Percentiles rank a stretch among this genome's conserved stretches.
Conservation (phyloP, 2,797 vertebrate species). For the Zalophus californianus region DNA sequence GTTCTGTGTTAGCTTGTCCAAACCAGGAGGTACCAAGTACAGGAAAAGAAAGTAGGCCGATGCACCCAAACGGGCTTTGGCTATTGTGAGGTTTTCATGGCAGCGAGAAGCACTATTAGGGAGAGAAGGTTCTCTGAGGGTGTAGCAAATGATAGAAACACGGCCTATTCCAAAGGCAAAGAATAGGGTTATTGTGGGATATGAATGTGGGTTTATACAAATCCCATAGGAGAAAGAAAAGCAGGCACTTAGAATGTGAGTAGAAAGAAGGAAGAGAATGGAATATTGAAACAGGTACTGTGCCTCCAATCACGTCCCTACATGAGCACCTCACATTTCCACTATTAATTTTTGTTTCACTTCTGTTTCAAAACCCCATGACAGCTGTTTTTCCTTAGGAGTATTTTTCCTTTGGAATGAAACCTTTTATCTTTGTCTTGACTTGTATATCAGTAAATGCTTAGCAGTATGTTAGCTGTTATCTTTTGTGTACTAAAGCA, state of each 20-base stretch:
- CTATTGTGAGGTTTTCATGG: neutral
- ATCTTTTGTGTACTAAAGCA: constrained; percentile 84
- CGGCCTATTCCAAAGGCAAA: neutral
- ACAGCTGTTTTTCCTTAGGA: constrained; percentile 69
- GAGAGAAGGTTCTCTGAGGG: neutral
- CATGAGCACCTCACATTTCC: constrained; percentile 9
- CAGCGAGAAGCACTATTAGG: neutral
- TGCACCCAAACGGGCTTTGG: neutral
- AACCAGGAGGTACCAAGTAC: too few species aligned
- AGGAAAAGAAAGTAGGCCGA: neutral
- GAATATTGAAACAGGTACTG: neutral
- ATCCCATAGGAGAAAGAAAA: neutral
- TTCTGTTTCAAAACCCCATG: constrained; percentile 78
- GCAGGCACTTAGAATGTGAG: neutral
- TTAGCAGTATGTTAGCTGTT: constrained; percentile 86
- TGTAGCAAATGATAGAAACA: neutral
- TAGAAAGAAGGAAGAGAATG: neutral
- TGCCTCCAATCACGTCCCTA: neutral
- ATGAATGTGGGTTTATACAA: neutral
- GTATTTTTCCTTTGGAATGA: constrained; percentile 80
- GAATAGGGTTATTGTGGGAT: neutral
- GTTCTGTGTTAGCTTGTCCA: neutral
- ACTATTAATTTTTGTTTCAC: constrained; percentile 45
- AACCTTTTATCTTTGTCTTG: constrained; percentile 85
- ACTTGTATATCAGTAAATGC: constrained; percentile 83